Evolutionary conservation across 1,140 invertebrate genomes (phyloP).

Genomic region (Drosophila navojoa): DNA sequence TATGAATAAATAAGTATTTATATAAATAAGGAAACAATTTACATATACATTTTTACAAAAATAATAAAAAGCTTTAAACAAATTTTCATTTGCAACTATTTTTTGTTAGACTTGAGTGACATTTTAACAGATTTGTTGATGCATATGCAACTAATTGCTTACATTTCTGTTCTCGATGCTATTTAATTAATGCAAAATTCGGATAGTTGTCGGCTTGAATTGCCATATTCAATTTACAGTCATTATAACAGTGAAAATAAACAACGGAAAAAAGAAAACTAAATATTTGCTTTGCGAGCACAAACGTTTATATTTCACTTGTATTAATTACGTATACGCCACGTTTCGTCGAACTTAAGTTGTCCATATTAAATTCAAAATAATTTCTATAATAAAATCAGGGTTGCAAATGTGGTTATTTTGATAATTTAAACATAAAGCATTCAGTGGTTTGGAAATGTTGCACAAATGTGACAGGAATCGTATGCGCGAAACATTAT

Average conservation of each 20-base stretch:
- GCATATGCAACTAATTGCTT: conserved; percentile 6
- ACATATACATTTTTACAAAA: background rate
- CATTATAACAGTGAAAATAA: background rate
- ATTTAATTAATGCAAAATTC: background rate
- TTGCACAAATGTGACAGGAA: no score
- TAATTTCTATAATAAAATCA: conserved; percentile 5
- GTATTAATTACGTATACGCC: conserved; percentile 21
- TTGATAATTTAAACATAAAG: background rate
- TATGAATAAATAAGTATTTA: background rate
- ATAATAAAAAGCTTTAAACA: background rate
- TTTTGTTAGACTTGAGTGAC: background rate
- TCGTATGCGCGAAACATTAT: no score
- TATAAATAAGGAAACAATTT: background rate
- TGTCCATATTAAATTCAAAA: conserved; percentile 9
- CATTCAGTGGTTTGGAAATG: no score
- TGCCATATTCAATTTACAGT: conserved; percentile 8
- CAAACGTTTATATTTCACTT: background rate
- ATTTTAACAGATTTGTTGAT: background rate
- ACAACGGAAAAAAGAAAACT: background rate
- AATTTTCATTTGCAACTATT: background rate
- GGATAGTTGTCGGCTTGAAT: background rate
- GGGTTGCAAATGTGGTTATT: background rate
- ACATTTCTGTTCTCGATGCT: background rate
- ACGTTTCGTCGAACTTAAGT: conserved; percentile 2
- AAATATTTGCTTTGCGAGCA: background rate